These are phyloP conservation scores for Escarpia spicata DNA, from an alignment of 2,888 invertebrate species.

Conservation along the genomic window DNA sequence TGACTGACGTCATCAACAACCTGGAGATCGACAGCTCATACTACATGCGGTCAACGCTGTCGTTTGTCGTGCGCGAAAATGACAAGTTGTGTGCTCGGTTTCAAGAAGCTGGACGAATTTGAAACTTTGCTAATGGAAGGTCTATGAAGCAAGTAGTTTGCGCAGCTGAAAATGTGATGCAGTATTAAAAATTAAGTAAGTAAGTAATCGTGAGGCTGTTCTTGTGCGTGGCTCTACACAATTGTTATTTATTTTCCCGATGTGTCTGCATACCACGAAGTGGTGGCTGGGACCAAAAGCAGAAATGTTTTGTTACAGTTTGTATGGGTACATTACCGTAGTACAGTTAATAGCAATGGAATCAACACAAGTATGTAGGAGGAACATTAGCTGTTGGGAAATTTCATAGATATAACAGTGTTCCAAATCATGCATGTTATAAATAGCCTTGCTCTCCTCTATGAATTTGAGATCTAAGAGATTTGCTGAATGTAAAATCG, in stretches of 20 bases:
- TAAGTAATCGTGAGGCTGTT: neutral
- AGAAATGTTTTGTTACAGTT: neutral
- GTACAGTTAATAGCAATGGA: neutral
- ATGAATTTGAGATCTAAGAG: neutral
- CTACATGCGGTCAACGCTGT: constrained; percentile 83
- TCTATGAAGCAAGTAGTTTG: neutral
- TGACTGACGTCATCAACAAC: constrained; percentile 90
- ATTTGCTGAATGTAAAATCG: neutral
- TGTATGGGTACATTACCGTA: neutral
- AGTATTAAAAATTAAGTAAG: neutral
- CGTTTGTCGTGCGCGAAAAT: constrained; percentile 70
- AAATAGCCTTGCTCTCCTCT: neutral
- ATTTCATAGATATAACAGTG: neutral
- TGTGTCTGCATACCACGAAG: neutral
- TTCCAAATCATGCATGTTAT: neutral
- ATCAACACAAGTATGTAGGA: neutral
- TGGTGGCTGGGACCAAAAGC: neutral
- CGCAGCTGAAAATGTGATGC: neutral
- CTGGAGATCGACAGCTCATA: constrained; percentile 83
- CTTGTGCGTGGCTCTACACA: neutral
- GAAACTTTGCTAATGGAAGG: neutral
- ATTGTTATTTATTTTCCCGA: neutral
- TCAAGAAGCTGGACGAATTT: constrained; percentile 25
- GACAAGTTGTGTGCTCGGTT: constrained; percentile 30
- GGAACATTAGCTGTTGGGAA: neutral